Percentiles rank a stretch among this genome's conserved stretches.
Conservation (phyloP, 1,140 invertebrate genomes). For the Artemia franciscana region DNA sequence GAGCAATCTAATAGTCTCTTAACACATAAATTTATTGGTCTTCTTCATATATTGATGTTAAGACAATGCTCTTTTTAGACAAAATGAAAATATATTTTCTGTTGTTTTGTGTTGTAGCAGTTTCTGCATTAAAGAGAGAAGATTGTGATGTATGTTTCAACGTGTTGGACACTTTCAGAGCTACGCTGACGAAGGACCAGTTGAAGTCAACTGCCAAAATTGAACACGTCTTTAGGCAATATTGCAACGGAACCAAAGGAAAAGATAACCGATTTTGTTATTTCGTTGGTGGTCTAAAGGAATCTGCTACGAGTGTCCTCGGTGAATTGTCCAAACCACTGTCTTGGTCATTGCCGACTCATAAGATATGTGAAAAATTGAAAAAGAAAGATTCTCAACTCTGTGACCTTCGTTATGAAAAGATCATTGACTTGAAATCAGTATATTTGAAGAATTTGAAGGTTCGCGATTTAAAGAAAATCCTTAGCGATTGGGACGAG, state of each 20-base stretch:
- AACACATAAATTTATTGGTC: too few species aligned
- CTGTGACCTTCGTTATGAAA: not conserved
- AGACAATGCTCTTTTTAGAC: too few species aligned
- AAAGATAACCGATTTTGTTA: constrained; percentile 95
- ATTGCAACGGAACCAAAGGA: constrained; percentile 57
- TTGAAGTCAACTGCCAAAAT: constrained; percentile 52
- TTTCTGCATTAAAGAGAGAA: too few species aligned
- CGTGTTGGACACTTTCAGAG: constrained; percentile 55
- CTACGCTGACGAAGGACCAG: constrained; percentile 38
- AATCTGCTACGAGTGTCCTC: constrained; percentile 88
- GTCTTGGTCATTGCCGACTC: constrained; percentile 75
- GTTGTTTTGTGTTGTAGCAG: too few species aligned
- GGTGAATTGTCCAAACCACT: constrained; percentile 82
- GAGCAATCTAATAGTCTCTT: too few species aligned
- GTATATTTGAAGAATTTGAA: not conserved
- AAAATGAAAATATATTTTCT: too few species aligned
- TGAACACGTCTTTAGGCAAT: constrained; percentile 58
- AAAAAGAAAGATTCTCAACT: constrained; percentile 43
- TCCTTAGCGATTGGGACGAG: not conserved
- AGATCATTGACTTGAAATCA: not conserved
- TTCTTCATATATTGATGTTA: too few species aligned
- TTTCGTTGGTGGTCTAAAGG: constrained; percentile 82
- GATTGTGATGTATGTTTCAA: constrained; percentile 76
- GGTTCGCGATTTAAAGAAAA: not conserved
- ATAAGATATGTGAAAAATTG: constrained; percentile 89